Evolutionary conservation across 2,797 vertebrate species (phyloP), one percentile per base, ranked within the genome.

Genomic region (Tadarida brasiliensis): DNA sequence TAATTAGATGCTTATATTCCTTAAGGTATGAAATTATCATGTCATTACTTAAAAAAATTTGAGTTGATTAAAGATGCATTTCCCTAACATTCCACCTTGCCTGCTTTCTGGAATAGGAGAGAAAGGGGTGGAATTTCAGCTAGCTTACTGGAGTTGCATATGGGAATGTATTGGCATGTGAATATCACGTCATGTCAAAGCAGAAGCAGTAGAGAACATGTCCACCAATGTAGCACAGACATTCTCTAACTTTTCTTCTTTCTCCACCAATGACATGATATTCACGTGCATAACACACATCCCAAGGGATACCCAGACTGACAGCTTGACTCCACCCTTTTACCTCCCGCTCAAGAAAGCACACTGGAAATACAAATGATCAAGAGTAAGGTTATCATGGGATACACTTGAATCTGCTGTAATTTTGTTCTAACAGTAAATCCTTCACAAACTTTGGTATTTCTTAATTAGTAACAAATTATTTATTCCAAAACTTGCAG

Each of bases 401-500:
- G 33, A 70, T 59, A 56, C 44, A 84, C 30, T 3, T 57, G 33
- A 93, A 67, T 84, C 73, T 81, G 65, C 39, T 90, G 2, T 51
- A 71, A 95, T 78, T 93, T 39, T 73, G 54, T 70, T 67, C 87
- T n/a, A 87, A 87, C 59, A 90, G 20, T 65, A 83, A 94, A 89
- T 39, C 17, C 63, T 12, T 76, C 14, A 57, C 19, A 91, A 94
- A 84, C 30, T 49, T 71, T 9, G 33, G 59, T 44, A 92, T 68
- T 84, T 95, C 57, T 83, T 83, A 84, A 68, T 49, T 51, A 95
- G 49, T 61, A 95, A 95, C 39, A 56, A 84, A 65, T 78, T 86
- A 87, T 63, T 67, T 95, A 65, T 19, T 68, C 11, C 7, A 10
- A 78, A 81, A 83, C 65, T 63, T 4, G 39, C 4, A 87, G 73